Percentiles rank a stretch among this genome's conserved stretches.
Conservation (phyloP, 1,140 invertebrate genomes). For the Aphelenchoides fujianensis region DNA sequence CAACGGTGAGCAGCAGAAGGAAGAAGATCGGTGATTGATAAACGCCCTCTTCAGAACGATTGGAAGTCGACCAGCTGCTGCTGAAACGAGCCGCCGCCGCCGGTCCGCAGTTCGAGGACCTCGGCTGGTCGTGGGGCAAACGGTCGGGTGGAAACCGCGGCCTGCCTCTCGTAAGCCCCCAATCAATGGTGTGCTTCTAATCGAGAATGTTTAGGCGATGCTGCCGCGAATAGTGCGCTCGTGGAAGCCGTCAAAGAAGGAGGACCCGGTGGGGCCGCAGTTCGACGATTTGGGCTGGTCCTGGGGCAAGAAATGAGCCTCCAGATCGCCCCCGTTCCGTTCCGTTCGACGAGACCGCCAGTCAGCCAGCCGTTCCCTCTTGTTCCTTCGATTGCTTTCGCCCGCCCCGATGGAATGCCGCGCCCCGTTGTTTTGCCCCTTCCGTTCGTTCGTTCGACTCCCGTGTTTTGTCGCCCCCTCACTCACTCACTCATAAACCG, state of each 20-base stretch:
- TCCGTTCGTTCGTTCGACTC: too few species aligned
- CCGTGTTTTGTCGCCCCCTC: too few species aligned
- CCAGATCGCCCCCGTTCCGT: background rate
- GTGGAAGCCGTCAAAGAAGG: background rate
- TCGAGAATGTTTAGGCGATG: background rate
- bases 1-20: background rate
- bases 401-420: too few species aligned
- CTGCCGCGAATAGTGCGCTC: slow-evolving; percentile 9
- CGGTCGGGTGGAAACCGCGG: background rate
- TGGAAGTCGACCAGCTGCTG: background rate
- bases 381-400: too few species aligned
- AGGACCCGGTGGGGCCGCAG: too few species aligned
- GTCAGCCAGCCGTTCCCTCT: too few species aligned
- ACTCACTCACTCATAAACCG: too few species aligned
- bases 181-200: background rate
- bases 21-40: background rate
- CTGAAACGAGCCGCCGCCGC: background rate
- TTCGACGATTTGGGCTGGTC: too few species aligned
- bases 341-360: background rate
- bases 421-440: too few species aligned
- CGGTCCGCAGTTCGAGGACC: background rate
- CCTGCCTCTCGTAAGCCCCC: background rate
- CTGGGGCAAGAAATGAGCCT: too few species aligned
- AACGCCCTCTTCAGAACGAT: background rate
- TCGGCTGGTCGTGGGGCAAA: background rate